phyloP scores from a whole-genome alignment of 1,140 invertebrate genomes.

The Listronotus bonariensis region DNA sequence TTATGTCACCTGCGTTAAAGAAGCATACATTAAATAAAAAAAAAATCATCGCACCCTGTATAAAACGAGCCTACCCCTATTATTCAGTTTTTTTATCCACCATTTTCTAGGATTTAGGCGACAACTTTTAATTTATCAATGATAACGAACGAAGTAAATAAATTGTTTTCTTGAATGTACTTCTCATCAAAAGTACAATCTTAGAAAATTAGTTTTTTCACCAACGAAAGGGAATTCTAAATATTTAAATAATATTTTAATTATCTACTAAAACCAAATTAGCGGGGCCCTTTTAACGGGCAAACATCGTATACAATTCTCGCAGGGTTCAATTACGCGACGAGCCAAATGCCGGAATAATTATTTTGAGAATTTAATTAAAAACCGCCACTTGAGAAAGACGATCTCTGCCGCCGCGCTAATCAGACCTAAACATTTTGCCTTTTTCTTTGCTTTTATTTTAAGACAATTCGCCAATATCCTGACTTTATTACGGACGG shows the following conservation, averaged over 20 bases:
- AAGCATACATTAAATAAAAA: no score
- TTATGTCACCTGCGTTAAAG: no score
- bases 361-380: constrained; percentile 39
- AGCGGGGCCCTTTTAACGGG: constrained; percentile 11
- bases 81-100: no score
- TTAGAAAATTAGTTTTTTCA: neutral
- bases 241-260: constrained; percentile 25
- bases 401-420: constrained; percentile 23
- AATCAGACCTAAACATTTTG: constrained; percentile 16
- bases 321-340: constrained; percentile 30
- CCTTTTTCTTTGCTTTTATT: no score
- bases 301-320: constrained; percentile 23
- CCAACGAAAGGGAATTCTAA: constrained; percentile 5
- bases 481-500: no score
- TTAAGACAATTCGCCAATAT: no score
- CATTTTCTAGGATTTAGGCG: no score
- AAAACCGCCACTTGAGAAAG: constrained; percentile 19
- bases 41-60: no score
- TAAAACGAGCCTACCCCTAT: no score
- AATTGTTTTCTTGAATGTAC: no score
- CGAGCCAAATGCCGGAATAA: constrained; percentile 32
- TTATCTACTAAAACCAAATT: constrained; percentile 15
- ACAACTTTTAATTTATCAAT: no score
- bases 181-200: neutral
- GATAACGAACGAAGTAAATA: no score